Evolutionary conservation across 2,888 invertebrate species (phyloP), one percentile per base, ranked within the genome.

Genomic region (Platynereis dumerilii): DNA sequence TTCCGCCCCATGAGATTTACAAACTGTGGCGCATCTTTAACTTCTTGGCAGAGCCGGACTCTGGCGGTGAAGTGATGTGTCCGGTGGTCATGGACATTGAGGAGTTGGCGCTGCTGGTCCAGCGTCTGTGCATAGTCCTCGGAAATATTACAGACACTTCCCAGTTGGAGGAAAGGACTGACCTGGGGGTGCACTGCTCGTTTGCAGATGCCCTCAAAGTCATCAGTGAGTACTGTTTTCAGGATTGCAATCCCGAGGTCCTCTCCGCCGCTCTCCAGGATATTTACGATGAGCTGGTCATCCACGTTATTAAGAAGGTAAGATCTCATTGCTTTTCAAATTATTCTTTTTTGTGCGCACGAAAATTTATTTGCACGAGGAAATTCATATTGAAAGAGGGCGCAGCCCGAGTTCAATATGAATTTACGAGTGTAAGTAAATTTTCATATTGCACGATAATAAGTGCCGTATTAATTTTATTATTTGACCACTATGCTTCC

Each of bases 21-120:
- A 89, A 91, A 54, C 68, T 77, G 20, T 78, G 76, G 76, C 85
- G 91, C 70, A 89, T 92, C 75, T 93, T 92, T 83, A 92, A 92
- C 76, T 87, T 92, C 15, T 86, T 93, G 3, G 90, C 89, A 0
- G 92, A 93, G 78, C 55, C 91, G 67, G 87, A 88, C 58, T 69
- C 69, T 10, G 67, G 71, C 7, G 70, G 72, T 7, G 58, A 66
- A 20, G 68, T 75, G 0, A 58, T 71, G 1, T 61, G 72, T 2
- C 80, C 80, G 1, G 48, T 80, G 2, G 60, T 63, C 5, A 65
- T 78, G 24, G 76, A 80, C 66, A 63, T 68, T 5, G 79, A 79
- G 22, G 80, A 80, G 60, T 74, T 74, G 10, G 68, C 69, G 56
- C 52, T 70, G 54, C 60, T 75, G 2, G 12, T 68, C 65, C 27